Base-by-base conservation (phyloP, 2,113 vertebrate species). In the Macroglossus sobrinus region DNA sequence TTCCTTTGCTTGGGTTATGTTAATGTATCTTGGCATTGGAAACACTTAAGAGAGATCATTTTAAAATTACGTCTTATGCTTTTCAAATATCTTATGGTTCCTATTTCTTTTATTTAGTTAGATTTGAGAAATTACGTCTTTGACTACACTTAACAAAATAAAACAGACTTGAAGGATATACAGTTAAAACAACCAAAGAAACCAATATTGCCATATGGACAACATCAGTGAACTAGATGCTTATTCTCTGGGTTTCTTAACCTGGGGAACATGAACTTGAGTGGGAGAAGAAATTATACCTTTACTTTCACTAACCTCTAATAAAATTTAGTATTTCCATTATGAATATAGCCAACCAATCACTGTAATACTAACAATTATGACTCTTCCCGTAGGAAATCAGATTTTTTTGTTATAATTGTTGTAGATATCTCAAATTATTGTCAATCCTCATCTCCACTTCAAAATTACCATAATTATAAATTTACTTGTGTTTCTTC, bases 401-500 rank as follows among this genome's bases (percentile, higher is more conserved):
- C 21, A 55, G 43, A 93, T 68, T 15, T 30, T 66, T 63, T 75
- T 11, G 33, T 86, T 86, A 90, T 11, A 76, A n/a, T 40, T 89
- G 68, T 64, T 75, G 35, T 30, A 57, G 2, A 15, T 79, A 80
- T 40, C 75, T 76, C 53, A 91, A 68, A 69, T 89, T 85, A 66
- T 38, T 95, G 26, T 76, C 66, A 63, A 33, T 28, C 1, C 7
- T 74, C 21, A 61, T 71, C 35, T 53, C 35, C 26, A 38, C 40
- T 82, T 75, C 24, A 86, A 86, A 76, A 89, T 84, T 84, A 92
- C 24, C 64, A 59, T 28, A 89, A 95, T 75, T 80, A 82, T 30
- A 76, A 82, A 57, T 72, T 78, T 71, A 64, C 71, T 71, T 71
- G 14, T 71, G 28, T 66, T 93, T 64, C 19, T 68, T 38, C n/a